Conservation (phyloP, 2,797 vertebrate species). For the Florisuga fusca region DNA sequence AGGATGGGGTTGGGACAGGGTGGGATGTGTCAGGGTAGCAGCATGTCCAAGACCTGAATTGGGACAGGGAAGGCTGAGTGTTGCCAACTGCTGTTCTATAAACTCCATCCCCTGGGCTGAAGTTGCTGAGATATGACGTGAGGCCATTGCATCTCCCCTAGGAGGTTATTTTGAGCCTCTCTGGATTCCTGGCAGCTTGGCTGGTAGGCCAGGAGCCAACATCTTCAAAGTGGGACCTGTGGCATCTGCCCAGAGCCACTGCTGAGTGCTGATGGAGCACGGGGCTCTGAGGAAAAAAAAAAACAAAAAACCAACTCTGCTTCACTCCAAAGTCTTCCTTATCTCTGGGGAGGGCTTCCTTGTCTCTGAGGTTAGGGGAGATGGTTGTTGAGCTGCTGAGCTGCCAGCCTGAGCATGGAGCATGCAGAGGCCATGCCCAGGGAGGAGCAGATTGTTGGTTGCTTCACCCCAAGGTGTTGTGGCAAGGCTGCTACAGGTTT, state of each 20-base stretch:
- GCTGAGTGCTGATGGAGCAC: neutral
- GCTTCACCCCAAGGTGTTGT: neutral
- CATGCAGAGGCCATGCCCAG: neutral
- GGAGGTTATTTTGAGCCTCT: neutral
- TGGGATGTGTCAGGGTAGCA: neutral
- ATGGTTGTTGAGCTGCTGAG: neutral
- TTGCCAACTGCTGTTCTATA: neutral
- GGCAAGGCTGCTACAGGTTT: neutral
- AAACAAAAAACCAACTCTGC: neutral
- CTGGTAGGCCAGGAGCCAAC: neutral
- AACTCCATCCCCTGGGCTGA: neutral
- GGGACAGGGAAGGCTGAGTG: neutral
- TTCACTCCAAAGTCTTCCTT: neutral
- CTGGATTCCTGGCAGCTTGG: neutral
- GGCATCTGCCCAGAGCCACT: neutral
- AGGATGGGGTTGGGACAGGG: neutral
- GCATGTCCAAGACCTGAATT: neutral
- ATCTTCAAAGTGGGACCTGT: neutral
- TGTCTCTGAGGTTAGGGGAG: neutral
- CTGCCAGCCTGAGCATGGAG: neutral
- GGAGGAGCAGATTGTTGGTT: rapidly evolving
- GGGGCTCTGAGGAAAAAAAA: neutral
- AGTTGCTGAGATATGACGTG: neutral
- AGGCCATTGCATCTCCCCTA: neutral
- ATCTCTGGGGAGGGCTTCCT: neutral